phyloP scores from a whole-genome alignment of 2,797 vertebrate species.

The Rhabdomys pumilio region DNA sequence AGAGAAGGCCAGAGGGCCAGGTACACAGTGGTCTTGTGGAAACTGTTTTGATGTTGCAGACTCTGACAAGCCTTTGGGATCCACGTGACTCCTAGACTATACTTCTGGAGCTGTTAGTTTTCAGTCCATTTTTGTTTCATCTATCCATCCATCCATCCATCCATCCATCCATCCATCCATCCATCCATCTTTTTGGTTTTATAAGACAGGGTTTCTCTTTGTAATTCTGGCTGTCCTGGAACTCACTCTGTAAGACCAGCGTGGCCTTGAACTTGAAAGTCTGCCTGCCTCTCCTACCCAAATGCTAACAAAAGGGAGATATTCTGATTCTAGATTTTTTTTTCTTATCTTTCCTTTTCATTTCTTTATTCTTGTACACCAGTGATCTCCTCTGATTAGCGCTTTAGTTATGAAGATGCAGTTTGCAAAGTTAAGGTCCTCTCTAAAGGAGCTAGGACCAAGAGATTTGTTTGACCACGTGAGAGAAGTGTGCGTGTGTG shows the following conservation, averaged over 20 bases:
- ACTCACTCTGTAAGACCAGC: neutral
- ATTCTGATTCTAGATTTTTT: neutral
- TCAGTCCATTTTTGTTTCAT: neutral
- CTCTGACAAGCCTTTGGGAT: neutral
- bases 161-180: neutral
- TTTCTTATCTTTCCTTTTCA: neutral
- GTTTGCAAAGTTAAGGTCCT: conserved; percentile 50
- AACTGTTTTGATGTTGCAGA: conserved; percentile 25
- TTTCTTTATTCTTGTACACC: neutral
- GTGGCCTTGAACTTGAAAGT: neutral
- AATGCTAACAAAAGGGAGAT: neutral
- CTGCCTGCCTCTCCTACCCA: neutral
- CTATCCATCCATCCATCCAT: too few relatives aligned
- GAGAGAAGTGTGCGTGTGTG: neutral
- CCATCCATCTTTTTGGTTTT: neutral
- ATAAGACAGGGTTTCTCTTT: neutral
- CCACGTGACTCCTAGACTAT: neutral
- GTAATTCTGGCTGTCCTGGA: neutral
- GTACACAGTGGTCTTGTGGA: conserved; percentile 24
- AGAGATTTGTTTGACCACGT: conserved; percentile 17
- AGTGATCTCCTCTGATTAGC: neutral
- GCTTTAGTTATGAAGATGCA: neutral
- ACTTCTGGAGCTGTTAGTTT: neutral
- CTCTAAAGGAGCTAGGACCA: conserved; percentile 11
- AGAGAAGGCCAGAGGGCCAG: neutral